Base-by-base conservation (phyloP, 1,140 invertebrate genomes). In the Rhizoglyphus robini region DNA sequence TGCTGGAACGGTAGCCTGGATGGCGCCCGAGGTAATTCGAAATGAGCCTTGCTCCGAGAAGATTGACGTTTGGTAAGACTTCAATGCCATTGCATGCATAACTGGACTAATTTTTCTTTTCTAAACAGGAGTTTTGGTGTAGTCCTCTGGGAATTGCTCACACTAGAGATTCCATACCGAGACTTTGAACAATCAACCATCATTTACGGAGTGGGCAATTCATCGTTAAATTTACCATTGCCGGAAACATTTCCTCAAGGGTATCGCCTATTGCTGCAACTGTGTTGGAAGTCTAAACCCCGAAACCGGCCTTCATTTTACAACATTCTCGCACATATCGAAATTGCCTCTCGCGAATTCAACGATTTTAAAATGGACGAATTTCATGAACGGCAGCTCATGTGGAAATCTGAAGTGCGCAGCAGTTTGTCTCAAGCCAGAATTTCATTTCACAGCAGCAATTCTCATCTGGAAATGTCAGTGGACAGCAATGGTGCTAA, bases 1-100 rank as follows among this genome's bases (percentile, higher is more conserved):
- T 78, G 90, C 90, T 25, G 90, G 91, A 60, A 66, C 54, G n/a
- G 54, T 61, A 30, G 90, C 91, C 0, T 98, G 95, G 95, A 98
- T 99, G 95, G 94, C 95, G 0, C 96, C 96, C 0, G 96, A 99
- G 79, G 88, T 97, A 8, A 98, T 99, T 66, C 83, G 92, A 60
- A 93, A 95, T 74, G 90, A 97, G 73, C 88, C 88, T 30, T 68
- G 63, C 34, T 70, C 51, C 27, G 57, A 41, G 29, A 68, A 69
- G 32, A 48, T 64, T 38, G 38, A 65, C 71, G 73, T 11, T 68
- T 84, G 84, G 85, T n/a, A n/a, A n/a, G n/a, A n/a, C n/a, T n/a
- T n/a, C n/a, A n/a, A n/a, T n/a, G n/a, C n/a, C n/a, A n/a, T n/a
- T n/a, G 95, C 92, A 0, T 97, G 91, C 75, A 95, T 89, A 49